These are phyloP conservation scores for Ceyx margarethae DNA, from an alignment of 2,113 vertebrate species.

Conservation along the genomic window DNA sequence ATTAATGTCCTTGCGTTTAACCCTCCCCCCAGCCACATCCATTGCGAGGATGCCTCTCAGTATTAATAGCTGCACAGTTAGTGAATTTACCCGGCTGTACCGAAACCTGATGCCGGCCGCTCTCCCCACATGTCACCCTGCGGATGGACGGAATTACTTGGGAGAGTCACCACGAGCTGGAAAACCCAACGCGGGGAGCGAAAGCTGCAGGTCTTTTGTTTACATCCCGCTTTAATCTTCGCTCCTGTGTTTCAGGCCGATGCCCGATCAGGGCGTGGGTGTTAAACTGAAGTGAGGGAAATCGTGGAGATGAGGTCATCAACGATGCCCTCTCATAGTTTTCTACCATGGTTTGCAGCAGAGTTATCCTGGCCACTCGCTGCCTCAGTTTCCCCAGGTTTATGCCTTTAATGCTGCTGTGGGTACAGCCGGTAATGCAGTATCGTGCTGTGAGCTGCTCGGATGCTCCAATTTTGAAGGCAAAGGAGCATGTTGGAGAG, in stretches of 20 bases:
- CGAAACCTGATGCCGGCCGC: neutral
- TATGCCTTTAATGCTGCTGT: neutral
- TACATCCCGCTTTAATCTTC: neutral
- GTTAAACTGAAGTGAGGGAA: neutral
- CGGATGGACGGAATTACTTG: neutral
- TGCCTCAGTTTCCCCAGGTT: neutral
- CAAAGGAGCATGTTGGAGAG: rapidly evolving
- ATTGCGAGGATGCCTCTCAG: neutral
- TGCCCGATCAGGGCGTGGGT: neutral
- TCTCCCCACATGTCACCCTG: neutral
- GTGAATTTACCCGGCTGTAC: conserved; percentile 7
- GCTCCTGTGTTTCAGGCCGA: rapidly evolving
- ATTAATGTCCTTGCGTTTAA: neutral
- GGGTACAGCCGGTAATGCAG: too few species aligned
- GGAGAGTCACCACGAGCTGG: neutral
- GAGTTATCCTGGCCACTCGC: neutral
- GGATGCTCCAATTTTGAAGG: neutral
- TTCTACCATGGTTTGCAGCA: neutral
- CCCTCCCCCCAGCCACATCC: neutral
- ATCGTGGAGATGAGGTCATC: neutral
- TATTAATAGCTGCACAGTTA: conserved; percentile 6
- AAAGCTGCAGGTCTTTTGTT: neutral
- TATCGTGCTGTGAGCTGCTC: neutral
- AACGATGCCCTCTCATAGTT: neutral
- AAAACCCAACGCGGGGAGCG: neutral